Percentiles rank a stretch among this genome's conserved stretches.
Conservation (phyloP, 2,113 vertebrate species). For the Grammomys surdaster region DNA sequence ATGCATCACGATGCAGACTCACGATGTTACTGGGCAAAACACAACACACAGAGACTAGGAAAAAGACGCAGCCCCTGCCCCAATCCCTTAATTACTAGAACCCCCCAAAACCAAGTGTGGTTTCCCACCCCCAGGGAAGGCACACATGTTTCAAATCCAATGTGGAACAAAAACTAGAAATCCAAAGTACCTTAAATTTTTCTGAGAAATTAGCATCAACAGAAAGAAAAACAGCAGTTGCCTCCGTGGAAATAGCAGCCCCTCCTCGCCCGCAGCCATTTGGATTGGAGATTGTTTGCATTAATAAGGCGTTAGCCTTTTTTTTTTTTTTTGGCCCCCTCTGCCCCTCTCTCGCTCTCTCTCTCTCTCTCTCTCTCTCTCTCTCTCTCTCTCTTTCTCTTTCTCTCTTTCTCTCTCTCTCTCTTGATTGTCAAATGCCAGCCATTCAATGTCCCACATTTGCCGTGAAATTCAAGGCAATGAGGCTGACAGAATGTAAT, state of each 20-base stretch:
- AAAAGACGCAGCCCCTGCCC: background rate
- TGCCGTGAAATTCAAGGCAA: conserved; percentile 79
- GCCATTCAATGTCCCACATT: conserved; percentile 77
- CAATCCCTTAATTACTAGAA: conserved; percentile 12
- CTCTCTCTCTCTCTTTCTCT: background rate
- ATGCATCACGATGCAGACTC: background rate
- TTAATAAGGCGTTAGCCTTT: conserved; percentile 75
- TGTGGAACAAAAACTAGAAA: conserved; percentile 10
- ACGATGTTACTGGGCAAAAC: background rate
- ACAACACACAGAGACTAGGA: background rate
- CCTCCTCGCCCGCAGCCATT: conserved; percentile 69
- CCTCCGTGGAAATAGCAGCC: conserved; percentile 38
- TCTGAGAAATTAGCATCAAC: conserved; percentile 69
- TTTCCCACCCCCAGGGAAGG: background rate
- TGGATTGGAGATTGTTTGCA: conserved; percentile 76
- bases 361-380: background rate
- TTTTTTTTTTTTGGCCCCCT: background rate
- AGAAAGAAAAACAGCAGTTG: conserved; percentile 65
- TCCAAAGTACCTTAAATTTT: conserved; percentile 38
- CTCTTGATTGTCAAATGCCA: conserved; percentile 75
- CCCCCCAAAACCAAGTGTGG: background rate
- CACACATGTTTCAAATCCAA: background rate
- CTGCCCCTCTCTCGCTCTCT: background rate
- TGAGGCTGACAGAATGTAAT: conserved; percentile 82
- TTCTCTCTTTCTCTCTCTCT: background rate